These are phyloP conservation scores for Sinonovacula constricta DNA, from an alignment of 1,140 invertebrate genomes.

Conservation along the genomic window DNA sequence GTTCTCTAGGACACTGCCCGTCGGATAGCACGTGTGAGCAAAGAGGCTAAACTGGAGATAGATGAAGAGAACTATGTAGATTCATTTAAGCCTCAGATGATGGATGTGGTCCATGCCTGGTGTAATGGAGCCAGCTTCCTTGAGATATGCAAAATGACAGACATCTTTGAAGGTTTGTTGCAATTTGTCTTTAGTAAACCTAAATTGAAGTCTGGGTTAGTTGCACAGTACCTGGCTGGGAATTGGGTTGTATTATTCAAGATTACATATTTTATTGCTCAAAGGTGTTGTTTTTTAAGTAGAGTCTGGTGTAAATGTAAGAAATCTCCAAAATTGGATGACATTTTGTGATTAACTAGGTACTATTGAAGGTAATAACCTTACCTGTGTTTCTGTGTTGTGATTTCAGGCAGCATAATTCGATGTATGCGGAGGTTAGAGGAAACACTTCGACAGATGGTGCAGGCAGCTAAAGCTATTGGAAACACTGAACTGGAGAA, in stretches of 20 bases:
- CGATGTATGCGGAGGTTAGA: conserved; percentile 97
- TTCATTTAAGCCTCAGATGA: conserved; percentile 95
- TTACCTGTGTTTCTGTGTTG: background rate
- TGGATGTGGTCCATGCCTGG: conserved; percentile 99
- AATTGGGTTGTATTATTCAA: too few species aligned
- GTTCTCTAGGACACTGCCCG: conserved; percentile 76
- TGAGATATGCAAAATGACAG: conserved; percentile 97
- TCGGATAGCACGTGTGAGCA: conserved; percentile 85
- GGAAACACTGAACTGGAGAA: conserved; percentile 97
- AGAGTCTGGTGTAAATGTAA: too few species aligned
- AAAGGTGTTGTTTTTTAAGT: too few species aligned
- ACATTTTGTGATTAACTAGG: too few species aligned
- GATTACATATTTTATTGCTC: too few species aligned
- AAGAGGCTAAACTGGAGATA: conserved; percentile 93
- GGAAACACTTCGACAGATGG: conserved; percentile 96
- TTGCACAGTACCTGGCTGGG: too few species aligned
- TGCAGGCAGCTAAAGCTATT: conserved; percentile 97
- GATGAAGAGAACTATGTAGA: conserved; percentile 94
- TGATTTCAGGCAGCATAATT: conserved; percentile 93
- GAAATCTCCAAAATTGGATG: too few species aligned
- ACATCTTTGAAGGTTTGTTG: conserved; percentile 99
- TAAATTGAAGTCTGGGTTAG: too few species aligned
- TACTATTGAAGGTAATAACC: too few species aligned
- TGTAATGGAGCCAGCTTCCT: conserved; percentile 95
- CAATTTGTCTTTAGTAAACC: too few species aligned